These are phyloP conservation scores for Ahaetulla prasina DNA, from an alignment of 2,113 vertebrate genomes.

Conservation along the genomic window DNA sequence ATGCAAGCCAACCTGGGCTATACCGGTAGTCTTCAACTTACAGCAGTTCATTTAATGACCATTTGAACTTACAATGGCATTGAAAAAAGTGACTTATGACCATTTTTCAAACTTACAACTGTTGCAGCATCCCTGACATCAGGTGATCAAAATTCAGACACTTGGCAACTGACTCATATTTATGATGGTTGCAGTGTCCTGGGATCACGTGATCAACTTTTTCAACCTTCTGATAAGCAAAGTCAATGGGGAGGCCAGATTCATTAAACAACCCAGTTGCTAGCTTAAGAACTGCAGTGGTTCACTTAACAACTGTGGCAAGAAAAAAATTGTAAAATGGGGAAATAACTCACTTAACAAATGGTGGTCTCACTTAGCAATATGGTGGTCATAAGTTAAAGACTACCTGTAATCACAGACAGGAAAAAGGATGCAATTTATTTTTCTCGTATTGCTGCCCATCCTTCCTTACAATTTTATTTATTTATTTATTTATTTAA, in stretches of 20 bases:
- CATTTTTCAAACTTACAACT: too few species aligned
- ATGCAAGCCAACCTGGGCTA: not conserved
- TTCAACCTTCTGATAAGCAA: not conserved
- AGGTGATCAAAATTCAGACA: not conserved
- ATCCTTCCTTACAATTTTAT: not conserved
- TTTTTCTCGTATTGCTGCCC: not conserved
- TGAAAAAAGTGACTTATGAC: not conserved
- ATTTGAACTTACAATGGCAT: not conserved
- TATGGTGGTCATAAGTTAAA: not conserved
- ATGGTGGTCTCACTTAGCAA: not conserved
- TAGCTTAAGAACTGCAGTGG: not conserved
- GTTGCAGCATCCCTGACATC: not conserved
- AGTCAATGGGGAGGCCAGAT: not conserved
- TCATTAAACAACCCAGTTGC: not conserved
- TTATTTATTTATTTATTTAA: too few species aligned
- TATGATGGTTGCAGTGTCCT: not conserved
- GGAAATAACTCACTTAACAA: not conserved
- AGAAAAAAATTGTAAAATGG: not conserved
- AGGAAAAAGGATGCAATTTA: not conserved
- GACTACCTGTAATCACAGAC: not conserved
- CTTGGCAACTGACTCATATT: not conserved
- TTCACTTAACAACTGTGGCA: not conserved
- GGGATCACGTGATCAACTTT: not conserved
- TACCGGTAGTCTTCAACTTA: not conserved
- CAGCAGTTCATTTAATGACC: not conserved